Percentiles rank a stretch among this genome's conserved stretches.
These are phyloP conservation scores for Pardosa pseudoannulata DNA, from an alignment of 2,888 invertebrate genomes.

Conservation along the genomic window DNA sequence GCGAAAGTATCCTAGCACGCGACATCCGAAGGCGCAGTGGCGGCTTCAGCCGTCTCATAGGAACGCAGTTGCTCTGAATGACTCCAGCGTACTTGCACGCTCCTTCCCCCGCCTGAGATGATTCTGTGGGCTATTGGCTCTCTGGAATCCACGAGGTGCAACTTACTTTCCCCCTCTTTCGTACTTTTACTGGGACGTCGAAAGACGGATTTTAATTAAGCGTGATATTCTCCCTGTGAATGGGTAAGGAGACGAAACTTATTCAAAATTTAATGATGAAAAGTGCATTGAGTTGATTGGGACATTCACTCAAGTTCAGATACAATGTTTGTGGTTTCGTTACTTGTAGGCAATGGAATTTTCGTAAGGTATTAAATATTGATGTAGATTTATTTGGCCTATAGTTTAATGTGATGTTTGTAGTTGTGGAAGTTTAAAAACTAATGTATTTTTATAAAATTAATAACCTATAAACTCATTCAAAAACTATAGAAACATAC, in stretches of 20 bases:
- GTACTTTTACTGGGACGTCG: not conserved
- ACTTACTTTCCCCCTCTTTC: not conserved
- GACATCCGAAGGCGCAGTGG: conserved; percentile 25
- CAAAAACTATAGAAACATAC: not conserved
- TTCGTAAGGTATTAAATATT: no score
- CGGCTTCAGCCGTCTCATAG: conserved; percentile 18
- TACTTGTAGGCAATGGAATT: not conserved
- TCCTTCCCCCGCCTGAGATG: not conserved
- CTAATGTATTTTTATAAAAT: not conserved
- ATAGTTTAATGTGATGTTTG: not conserved
- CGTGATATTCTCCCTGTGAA: not conserved
- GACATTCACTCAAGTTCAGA: not conserved
- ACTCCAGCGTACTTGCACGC: conserved; percentile 25
- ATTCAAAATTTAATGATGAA: no score
- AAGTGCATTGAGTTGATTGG: not conserved
- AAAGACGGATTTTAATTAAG: not conserved
- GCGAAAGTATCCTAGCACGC: not conserved
- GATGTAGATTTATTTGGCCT: not conserved
- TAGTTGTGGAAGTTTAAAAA: not conserved
- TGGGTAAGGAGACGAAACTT: no score
- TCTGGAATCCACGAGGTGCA: conserved; percentile 33
- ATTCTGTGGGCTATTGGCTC: not conserved
- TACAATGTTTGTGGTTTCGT: not conserved
- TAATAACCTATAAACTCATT: not conserved
- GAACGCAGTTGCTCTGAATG: conserved; percentile 39